Base-by-base conservation (phyloP, 2,797 vertebrate genomes). In the Darevskia mixta region DNA sequence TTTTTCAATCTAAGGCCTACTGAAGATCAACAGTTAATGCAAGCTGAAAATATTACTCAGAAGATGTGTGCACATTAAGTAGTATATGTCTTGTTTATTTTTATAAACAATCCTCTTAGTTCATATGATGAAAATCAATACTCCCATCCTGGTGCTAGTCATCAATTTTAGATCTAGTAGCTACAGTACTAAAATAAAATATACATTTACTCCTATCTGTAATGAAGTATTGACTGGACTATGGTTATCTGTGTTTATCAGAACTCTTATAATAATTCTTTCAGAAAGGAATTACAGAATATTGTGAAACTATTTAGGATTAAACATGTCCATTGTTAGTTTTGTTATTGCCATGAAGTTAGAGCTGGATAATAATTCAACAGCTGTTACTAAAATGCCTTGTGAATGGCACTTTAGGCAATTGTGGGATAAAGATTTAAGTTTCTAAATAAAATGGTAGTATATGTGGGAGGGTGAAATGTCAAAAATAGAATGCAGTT, bases 161-260 rank as follows among this genome's bases (percentile, higher is more conserved):
- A 76, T 76, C 13, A 49, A 20, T 66, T 88, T 80, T 85, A 18
- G 58, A 64, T 71, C 35, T n/a, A n/a, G n/a, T 71, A 49, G 41
- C 58, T 15, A 82, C 27, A 55, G 58, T 66, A 49, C 11, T 75
- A 89, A 81, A 75, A 85, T 88, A 80, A 87, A 81, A 75, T 81
- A 58, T 5, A 29, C 7, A 29, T 88, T 80, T 81, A n/a, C 29
- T 61, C 38, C 82, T 80, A 81, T 27, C 35, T 81, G 80, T 72
- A 61, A 72, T 20, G 15, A 80, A 71, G 17, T 75, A 80, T 75
- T 75, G 41, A 85, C 38, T 41, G 23, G 38, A 80, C 10, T 41
- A 72, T 15, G 35, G 3, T 67, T 61, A 17, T 88, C 20, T 73
- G 25, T 80, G 15, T 43, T 88, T 35, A 72, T 29, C 23, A 83